Conservation (phyloP, 2,797 vertebrate species). For the Melanotaenia pygmaea region DNA sequence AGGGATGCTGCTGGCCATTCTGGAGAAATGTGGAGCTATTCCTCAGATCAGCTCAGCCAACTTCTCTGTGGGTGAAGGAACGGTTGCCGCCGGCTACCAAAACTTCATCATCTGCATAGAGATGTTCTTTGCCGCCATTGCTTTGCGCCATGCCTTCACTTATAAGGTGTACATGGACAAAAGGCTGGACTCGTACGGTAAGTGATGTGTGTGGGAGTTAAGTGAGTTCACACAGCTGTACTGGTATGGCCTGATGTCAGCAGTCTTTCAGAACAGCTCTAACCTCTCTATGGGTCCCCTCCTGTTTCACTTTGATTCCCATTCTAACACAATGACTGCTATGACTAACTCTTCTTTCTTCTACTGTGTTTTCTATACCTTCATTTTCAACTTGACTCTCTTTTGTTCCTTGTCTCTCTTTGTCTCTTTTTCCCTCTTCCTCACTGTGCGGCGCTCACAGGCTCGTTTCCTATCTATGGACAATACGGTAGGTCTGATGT, state of each 20-base stretch:
- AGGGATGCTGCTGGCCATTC: slow-evolving; percentile 98
- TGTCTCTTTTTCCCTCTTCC: slow-evolving; percentile 30
- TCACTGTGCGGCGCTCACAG: slow-evolving; percentile 76
- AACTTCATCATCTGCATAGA: slow-evolving; percentile 99
- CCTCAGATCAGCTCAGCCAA: slow-evolving; percentile 91
- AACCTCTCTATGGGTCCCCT: slow-evolving; percentile 11
- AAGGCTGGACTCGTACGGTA: slow-evolving; percentile 93
- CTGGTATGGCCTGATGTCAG: slow-evolving; percentile 9
- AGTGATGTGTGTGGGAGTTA: slow-evolving; percentile 2
- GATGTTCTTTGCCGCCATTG: slow-evolving; percentile 98
- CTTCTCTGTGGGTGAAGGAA: slow-evolving; percentile 94
- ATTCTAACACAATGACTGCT: slow-evolving; percentile 13
- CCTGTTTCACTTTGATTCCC: slow-evolving; percentile 14
- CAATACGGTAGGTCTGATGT: slow-evolving; percentile 83
- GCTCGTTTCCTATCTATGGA: slow-evolving; percentile 86
- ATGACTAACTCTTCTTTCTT: slow-evolving; percentile 24
- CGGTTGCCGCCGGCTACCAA: slow-evolving; percentile 96
- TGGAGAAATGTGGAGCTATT: slow-evolving; percentile 97
- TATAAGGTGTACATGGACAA: slow-evolving; percentile 98
- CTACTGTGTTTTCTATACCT: slow-evolving; percentile 29
- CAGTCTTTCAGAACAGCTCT: slow-evolving; percentile 15
- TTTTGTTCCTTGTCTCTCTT: slow-evolving; percentile 34
- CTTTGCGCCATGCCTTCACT: slow-evolving; percentile 95
- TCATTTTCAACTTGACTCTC: slow-evolving; percentile 47
- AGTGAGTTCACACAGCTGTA: not conserved